These are phyloP conservation scores for Chinchilla lanigera DNA, from an alignment of 2,113 vertebrate species.

Conservation along the genomic window DNA sequence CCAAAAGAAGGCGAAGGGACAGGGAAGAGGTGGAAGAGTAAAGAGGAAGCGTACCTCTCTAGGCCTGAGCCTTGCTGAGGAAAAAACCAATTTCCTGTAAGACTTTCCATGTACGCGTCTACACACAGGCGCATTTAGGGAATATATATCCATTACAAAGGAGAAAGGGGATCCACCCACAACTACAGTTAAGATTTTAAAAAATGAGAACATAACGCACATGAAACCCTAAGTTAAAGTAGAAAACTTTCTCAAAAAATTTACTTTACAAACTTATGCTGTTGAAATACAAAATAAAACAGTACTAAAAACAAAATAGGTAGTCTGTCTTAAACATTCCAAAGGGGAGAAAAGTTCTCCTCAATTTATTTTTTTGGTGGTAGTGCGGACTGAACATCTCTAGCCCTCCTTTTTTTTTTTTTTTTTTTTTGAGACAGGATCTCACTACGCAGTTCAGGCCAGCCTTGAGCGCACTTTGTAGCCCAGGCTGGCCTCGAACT, in stretches of 20 bases:
- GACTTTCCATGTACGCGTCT: background rate
- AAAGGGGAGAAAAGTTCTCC: background rate
- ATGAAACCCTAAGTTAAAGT: background rate
- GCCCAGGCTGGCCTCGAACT: too few relatives aligned
- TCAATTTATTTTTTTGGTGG: background rate
- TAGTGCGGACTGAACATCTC: background rate
- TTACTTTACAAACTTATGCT: too few relatives aligned
- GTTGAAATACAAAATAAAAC: background rate
- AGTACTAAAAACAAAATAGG: background rate
- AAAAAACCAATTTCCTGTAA: background rate
- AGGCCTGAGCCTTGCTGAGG: background rate
- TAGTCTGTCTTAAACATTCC: background rate
- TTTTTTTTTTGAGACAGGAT: too few relatives aligned
- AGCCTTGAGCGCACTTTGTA: too few relatives aligned
- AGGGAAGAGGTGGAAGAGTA: background rate
- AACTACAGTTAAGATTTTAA: background rate
- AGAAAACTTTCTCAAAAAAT: constrained; percentile 32
- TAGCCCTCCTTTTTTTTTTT: too few relatives aligned
- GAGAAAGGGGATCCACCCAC: background rate
- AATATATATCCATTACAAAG: background rate
- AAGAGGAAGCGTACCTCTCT: background rate
- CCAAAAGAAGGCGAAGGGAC: background rate
- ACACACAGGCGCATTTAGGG: background rate
- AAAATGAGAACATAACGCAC: background rate
- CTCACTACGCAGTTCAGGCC: too few relatives aligned